These are phyloP conservation scores for Lepidotrigona ventralis DNA, from an alignment of 1,140 invertebrate genomes.

Conservation along the genomic window DNA sequence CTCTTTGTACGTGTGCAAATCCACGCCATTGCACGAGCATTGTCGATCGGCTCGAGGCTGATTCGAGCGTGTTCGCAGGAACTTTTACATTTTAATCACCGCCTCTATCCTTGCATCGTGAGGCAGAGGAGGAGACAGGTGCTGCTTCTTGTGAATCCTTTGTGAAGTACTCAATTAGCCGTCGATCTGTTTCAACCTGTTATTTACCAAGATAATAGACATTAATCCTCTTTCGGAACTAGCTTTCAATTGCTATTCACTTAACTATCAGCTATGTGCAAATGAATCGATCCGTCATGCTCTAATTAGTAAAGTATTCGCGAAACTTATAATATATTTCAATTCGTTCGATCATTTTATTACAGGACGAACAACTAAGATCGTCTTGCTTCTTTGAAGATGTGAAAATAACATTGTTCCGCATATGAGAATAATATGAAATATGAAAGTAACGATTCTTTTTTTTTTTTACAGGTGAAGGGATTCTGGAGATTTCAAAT, in stretches of 20 bases:
- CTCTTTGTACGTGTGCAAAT: neutral
- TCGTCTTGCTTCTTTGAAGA: too few species aligned
- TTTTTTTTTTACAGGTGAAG: too few species aligned
- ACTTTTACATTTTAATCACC: slow-evolving; percentile 48
- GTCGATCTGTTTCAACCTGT: slow-evolving; percentile 28
- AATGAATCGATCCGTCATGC: slow-evolving; percentile 12
- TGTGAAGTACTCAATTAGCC: slow-evolving; percentile 5
- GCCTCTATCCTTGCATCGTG: slow-evolving; percentile 11
- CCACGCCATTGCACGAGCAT: neutral
- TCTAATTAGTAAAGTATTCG: too few species aligned
- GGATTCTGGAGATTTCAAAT: too few species aligned
- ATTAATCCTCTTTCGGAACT: neutral
- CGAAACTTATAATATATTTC: too few species aligned
- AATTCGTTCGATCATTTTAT: too few species aligned
- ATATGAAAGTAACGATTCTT: too few species aligned
- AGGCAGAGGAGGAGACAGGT: slow-evolving; percentile 27
- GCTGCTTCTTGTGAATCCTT: neutral
- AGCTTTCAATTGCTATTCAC: neutral
- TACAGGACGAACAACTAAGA: too few species aligned
- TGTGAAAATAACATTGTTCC: too few species aligned
- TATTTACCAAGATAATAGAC: slow-evolving; percentile 35
- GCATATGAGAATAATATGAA: too few species aligned
- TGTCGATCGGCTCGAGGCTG: slow-evolving; percentile 4
- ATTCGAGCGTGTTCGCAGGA: neutral
- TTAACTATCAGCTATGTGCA: neutral